Evolutionary conservation across 2,797 vertebrate genomes (phyloP).

Genomic region (Strix occidentalis): DNA sequence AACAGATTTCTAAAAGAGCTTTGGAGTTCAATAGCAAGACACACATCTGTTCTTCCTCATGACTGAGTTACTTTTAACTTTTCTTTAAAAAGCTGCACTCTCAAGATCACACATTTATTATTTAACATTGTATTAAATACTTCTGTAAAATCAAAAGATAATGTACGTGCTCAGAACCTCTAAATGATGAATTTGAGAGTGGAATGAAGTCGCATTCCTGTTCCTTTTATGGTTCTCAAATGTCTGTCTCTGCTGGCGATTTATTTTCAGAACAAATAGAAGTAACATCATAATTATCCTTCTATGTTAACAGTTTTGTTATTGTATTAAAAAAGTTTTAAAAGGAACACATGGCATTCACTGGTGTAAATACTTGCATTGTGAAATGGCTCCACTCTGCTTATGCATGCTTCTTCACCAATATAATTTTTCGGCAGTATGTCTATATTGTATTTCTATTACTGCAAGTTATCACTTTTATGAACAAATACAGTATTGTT

Average conservation of each 20-base stretch:
- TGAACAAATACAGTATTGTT: background rate
- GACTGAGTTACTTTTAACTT: background rate
- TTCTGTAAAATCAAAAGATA: constrained; percentile 14
- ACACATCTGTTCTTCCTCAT: background rate
- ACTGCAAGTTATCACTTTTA: background rate
- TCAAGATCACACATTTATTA: background rate
- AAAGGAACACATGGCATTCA: constrained; percentile 20
- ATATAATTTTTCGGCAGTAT: background rate
- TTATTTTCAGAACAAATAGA: constrained; percentile 49
- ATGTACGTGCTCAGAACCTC: background rate
- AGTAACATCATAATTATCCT: background rate
- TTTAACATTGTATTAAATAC: constrained; percentile 16
- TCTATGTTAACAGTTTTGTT: constrained; percentile 26
- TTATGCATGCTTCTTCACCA: background rate
- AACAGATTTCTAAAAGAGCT: background rate
- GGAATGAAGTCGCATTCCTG: constrained; percentile 25
- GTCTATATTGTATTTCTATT: background rate
- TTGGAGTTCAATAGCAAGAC: background rate
- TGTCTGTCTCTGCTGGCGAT: background rate
- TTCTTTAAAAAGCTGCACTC: background rate
- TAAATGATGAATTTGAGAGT: background rate
- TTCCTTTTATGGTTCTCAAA: constrained; percentile 49
- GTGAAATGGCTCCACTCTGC: background rate
- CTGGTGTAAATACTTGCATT: constrained; percentile 5
- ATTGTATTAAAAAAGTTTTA: constrained; percentile 4